These are phyloP conservation scores for Crematogaster levior DNA, from an alignment of 2,888 invertebrate species.

Conservation along the genomic window DNA sequence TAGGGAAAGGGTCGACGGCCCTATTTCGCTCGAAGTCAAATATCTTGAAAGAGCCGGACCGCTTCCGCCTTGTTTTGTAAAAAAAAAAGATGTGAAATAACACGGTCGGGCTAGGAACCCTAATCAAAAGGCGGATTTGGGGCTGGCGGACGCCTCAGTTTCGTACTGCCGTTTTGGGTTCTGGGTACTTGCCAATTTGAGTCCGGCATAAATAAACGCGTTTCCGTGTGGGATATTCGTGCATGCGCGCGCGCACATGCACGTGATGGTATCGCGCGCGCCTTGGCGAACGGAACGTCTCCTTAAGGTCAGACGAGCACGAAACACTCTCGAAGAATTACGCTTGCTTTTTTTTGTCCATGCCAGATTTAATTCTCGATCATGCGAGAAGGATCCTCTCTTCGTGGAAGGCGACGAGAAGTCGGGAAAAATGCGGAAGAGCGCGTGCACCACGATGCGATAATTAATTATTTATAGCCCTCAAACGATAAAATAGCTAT, in stretches of 20 bases:
- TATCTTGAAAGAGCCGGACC: slow-evolving; percentile 33
- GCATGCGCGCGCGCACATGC: slow-evolving; percentile 12
- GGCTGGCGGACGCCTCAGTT: slow-evolving; percentile 62
- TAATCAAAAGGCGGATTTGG: slow-evolving; percentile 55
- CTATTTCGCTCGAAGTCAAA: slow-evolving; percentile 54
- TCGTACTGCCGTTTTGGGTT: slow-evolving; percentile 64
- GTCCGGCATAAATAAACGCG: slow-evolving; percentile 78
- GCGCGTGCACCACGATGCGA: neutral
- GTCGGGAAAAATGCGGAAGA: slow-evolving; percentile 46
- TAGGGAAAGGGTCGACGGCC: slow-evolving; percentile 75
- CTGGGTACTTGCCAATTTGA: slow-evolving; percentile 75
- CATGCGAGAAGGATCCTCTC: slow-evolving; percentile 18
- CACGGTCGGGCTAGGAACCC: slow-evolving; percentile 58
- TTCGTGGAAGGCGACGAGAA: slow-evolving; percentile 34
- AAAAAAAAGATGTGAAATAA: slow-evolving; percentile 57
- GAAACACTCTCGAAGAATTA: slow-evolving; percentile 33
- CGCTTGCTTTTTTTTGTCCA: slow-evolving; percentile 1
- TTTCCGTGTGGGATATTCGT: slow-evolving; percentile 59
- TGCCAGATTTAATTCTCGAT: slow-evolving; percentile 36
- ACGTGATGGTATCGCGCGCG: slow-evolving; percentile 27
- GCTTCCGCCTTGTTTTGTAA: slow-evolving; percentile 41
- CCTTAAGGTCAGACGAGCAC: slow-evolving; percentile 50
- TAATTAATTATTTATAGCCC: slow-evolving; percentile 50
- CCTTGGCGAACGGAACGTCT: slow-evolving; percentile 45
- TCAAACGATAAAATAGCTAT: slow-evolving; percentile 41